Evolutionary conservation across 2,113 vertebrate species (phyloP), one percentile per base, ranked within the genome.

Genomic region (Odobenus rosmarus): DNA sequence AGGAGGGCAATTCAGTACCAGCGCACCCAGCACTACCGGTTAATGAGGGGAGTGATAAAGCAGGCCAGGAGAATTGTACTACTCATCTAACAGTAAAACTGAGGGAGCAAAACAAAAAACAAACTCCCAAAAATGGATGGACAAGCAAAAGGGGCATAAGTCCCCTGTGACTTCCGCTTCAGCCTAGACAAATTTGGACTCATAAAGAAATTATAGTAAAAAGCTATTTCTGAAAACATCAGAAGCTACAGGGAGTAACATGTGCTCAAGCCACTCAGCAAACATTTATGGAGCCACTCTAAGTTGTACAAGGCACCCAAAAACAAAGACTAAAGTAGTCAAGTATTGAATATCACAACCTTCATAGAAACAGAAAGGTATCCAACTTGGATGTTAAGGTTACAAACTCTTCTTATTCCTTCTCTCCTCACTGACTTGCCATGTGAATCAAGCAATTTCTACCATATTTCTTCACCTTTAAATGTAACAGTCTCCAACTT

Each of bases 381-480:
- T 93, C 28, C 31, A 96, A 90, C 74, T 53, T 79, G 87, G 13
- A 95, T 49, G 49, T 80, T n/a, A 74, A 53, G 24, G 31, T 62
- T 49, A 59, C n/a, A 2, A 77, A 92, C 42, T 74, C 26, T 46
- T 86, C 14, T 76, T 36, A 77, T 31, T 94, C 55, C 42, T 91
- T 96, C 87, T 95, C 53, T 74, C 61, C 31, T 85, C 90, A 81
- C 28, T 89, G 19, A 79, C 31, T 79, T 86, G 53, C 69, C 91
- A 80, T 51, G 5, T 71, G 53, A 90, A 88, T 88, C 74, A 88
- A 28, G 42, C 71, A 79, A 23, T 79, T 51, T 42, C 46, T 94
- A 62, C 51, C 28, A 14, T 72, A 83, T 57, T 95, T 94, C 71
- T 96, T 93, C 33, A 91, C 10, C 77, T 96, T 84, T 59, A 96